These are phyloP conservation scores for Sarcophaga variegata DNA, from an alignment of 2,888 invertebrate species.

Conservation along the genomic window DNA sequence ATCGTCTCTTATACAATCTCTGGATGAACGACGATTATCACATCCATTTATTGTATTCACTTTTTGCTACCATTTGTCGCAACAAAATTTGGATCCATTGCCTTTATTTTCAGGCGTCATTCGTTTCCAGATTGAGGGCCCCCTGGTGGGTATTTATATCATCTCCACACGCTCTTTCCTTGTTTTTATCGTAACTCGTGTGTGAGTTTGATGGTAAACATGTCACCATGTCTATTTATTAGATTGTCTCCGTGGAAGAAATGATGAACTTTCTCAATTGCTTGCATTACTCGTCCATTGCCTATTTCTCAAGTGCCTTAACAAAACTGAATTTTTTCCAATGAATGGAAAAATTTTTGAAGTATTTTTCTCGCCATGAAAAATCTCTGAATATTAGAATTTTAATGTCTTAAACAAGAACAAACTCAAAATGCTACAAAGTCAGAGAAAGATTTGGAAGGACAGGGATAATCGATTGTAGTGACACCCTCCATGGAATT, in stretches of 20 bases:
- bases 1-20: constrained; percentile 73
- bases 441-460: too few relatives aligned
- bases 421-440: too few relatives aligned
- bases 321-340: too few relatives aligned
- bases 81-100: constrained; percentile 81
- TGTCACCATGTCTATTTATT: constrained; percentile 79
- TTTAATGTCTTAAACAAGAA: too few relatives aligned
- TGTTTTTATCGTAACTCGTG: constrained; percentile 75
- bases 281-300: too few relatives aligned
- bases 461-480: too few relatives aligned
- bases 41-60: constrained; percentile 81
- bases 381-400: too few relatives aligned
- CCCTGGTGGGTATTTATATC: constrained; percentile 69
- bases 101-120: constrained; percentile 71
- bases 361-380: too few relatives aligned
- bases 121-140: constrained; percentile 68
- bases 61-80: constrained; percentile 87
- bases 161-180: constrained; percentile 54
- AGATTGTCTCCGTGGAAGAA: constrained; percentile 78
- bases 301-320: too few relatives aligned
- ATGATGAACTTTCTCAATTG: constrained; percentile 62
- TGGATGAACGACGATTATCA: constrained; percentile 80
- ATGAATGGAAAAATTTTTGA: too few relatives aligned
- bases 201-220: too few relatives aligned
- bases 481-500: too few relatives aligned